These are phyloP conservation scores for Shinisaurus crocodilurus DNA, from an alignment of 2,113 vertebrate genomes.

Conservation along the genomic window DNA sequence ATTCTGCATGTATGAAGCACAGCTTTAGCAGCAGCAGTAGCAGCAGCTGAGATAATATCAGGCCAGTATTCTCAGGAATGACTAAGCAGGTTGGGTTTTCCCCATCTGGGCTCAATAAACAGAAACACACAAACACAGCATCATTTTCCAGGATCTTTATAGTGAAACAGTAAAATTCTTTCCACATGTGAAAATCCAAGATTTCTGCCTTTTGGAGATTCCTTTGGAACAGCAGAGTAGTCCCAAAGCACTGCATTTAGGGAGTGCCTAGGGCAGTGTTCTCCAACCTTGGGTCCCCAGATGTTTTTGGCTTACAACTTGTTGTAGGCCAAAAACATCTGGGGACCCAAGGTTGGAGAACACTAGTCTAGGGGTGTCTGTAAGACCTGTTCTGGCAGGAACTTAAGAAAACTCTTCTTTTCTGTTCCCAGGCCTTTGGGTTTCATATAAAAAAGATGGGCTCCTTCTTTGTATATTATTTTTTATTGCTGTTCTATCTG, in stretches of 20 bases:
- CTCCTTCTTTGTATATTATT: background rate
- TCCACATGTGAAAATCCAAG: background rate
- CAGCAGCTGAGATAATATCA: background rate
- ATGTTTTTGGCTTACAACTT: too few relatives aligned
- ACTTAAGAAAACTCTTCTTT: background rate
- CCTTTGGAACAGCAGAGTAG: background rate
- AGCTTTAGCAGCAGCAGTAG: background rate
- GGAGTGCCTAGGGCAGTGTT: too few relatives aligned
- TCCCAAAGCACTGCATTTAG: background rate
- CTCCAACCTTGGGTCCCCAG: too few relatives aligned
- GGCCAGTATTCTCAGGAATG: background rate
- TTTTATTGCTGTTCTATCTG: background rate
- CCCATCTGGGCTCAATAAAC: background rate
- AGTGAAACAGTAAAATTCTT: background rate
- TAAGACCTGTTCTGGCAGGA: background rate
- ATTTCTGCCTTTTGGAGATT: conserved; percentile 5
- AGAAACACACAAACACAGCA: background rate
- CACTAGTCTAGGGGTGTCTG: background rate
- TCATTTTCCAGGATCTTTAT: background rate
- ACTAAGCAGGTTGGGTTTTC: conserved; percentile 13
- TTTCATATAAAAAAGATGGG: background rate
- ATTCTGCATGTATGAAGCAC: background rate
- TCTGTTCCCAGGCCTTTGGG: background rate
- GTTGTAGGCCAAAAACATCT: too few relatives aligned
- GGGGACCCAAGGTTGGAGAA: too few relatives aligned